Evolutionary conservation across 1,140 invertebrate genomes (phyloP), one percentile per base, ranked within the genome.

Genomic region (Mamestra configurata): DNA sequence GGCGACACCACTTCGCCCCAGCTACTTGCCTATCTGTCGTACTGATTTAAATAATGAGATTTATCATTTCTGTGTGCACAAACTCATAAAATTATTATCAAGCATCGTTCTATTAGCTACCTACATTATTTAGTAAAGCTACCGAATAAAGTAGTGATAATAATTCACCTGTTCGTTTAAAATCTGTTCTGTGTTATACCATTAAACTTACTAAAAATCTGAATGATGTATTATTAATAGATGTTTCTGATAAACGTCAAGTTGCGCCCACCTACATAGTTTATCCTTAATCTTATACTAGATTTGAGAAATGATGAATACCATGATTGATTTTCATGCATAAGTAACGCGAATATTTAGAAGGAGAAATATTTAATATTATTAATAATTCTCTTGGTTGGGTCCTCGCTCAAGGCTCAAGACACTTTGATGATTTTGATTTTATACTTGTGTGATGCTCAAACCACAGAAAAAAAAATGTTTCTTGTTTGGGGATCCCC

Each of bases 41-140:
- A 89, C 82, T 86, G 79, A 85, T 86, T 87, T 86, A 86, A 89
- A 89, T 89, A 90, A 91, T 89, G 84, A 89, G 82, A 91, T 92
- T 91, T 89, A 90, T 92, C 87, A 88, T 86, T 82, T 55, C 61
- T 78, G 79, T 80, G 78, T 81, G 84, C 79, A 85, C 79, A 81
- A 82, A 82, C 83, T 76, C 80, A 84, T 84, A 86, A 83, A 89
- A 88, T 84, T 31, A 85, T 84, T 88, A 88, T 88, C 88, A 86
- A 71, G 82, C 83, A 90, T 89, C 83, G 82, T 88, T 88, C 83
- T 88, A 85, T 89, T 86, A 83, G 81, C 84, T 82, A 88, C 79
- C 84, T 82, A 88, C 79, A 83, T 86, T 85, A 89, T 76, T 57
- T 76, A 85, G 83, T 86, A 77, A 80, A 79, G 90, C 88, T 89